Evolutionary conservation across 2,888 invertebrate genomes (phyloP).

Genomic region (Thyatira batis): DNA sequence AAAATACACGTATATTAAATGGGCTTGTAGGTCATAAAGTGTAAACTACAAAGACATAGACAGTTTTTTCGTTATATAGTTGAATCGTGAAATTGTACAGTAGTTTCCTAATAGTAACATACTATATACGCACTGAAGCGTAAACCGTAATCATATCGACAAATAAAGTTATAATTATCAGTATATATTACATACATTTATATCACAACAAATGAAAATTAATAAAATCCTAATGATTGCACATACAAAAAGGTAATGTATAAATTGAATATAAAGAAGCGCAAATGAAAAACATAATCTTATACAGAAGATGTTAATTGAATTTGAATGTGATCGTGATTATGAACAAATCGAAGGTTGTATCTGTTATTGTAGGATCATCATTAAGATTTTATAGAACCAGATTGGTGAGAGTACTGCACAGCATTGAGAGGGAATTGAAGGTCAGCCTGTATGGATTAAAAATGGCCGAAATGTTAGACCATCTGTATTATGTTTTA

Average conservation of each 20-base stretch:
- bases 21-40: no score
- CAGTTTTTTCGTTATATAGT: no score
- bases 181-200: neutral
- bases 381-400: neutral
- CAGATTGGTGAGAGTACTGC: neutral
- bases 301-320: slow-evolving; percentile 9
- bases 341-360: neutral
- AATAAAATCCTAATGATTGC: neutral
- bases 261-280: slow-evolving; percentile 2
- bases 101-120: no score
- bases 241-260: neutral
- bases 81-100: no score
- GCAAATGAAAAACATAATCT: neutral
- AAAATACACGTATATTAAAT: no score
- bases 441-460: neutral
- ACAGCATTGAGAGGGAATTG: neutral
- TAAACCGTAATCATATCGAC: no score
- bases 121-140: no score
- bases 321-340: slow-evolving; percentile 8
- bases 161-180: no score
- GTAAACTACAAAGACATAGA: no score
- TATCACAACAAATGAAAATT: neutral
- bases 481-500: neutral
- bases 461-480: neutral
- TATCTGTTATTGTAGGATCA: slow-evolving; percentile 2